phyloP scores from a whole-genome alignment of 2,113 vertebrate genomes.

The Cairina moschata region DNA sequence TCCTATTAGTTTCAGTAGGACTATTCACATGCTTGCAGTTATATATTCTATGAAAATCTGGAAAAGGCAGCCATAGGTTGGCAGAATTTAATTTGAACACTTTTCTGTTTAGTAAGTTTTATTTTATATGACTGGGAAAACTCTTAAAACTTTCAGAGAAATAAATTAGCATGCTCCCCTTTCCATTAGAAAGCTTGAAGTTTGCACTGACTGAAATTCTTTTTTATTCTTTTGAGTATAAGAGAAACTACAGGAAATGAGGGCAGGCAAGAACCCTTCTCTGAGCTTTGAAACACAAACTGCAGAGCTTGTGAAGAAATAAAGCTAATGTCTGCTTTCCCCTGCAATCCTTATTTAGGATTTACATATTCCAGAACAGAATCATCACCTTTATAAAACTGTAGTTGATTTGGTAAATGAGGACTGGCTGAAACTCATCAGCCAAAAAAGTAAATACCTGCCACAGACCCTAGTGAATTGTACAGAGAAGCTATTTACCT shows the following conservation, averaged over 20 bases:
- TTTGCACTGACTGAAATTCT: background rate
- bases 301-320: background rate
- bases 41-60: background rate
- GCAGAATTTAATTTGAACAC: background rate
- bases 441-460: background rate
- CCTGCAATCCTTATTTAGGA: rapidly evolving
- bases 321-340: background rate
- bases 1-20: background rate
- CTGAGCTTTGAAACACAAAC: background rate
- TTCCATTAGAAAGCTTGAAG: background rate
- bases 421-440: background rate
- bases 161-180: background rate
- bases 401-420: background rate
- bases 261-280: background rate
- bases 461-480: background rate
- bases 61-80: background rate
- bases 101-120: background rate
- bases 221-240: background rate
- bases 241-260: background rate
- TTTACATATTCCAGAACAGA: background rate
- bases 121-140: background rate
- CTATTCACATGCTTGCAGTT: background rate
- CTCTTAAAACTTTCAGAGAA: background rate
- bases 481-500: background rate
- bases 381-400: background rate